A percentile compares a stretch with the other conserved stretches of the same genome.
phyloP scores from a whole-genome alignment of 1,140 invertebrate genomes.

The Heliconius eleuchia region DNA sequence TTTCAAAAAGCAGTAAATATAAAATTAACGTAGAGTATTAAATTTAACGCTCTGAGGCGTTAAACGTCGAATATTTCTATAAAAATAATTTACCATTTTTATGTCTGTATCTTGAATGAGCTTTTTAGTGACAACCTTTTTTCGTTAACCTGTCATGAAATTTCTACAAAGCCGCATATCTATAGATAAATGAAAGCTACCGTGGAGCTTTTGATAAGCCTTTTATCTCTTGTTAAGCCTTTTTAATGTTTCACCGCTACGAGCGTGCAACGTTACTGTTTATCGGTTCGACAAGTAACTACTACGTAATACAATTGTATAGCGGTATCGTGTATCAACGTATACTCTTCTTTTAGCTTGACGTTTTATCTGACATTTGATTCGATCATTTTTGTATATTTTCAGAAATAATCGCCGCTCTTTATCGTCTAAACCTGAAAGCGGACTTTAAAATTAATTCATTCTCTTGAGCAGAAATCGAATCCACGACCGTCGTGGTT shows the following conservation, averaged over 20 bases:
- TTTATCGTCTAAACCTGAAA: no score
- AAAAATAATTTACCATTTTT: not conserved
- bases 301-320: not conserved
- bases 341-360: not conserved
- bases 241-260: slow-evolving; percentile 15
- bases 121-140: not conserved
- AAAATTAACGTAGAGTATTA: not conserved
- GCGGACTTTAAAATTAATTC: no score
- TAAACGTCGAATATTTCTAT: not conserved
- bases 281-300: not conserved
- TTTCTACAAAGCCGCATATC: slow-evolving; percentile 3
- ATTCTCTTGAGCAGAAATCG: no score
- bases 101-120: not conserved
- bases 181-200: slow-evolving; percentile 32
- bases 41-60: not conserved
- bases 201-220: slow-evolving; percentile 49
- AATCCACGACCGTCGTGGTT: no score
- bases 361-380: no score
- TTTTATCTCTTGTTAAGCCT: slow-evolving; percentile 52
- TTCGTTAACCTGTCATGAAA: not conserved
- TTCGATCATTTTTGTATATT: no score
- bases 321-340: not conserved
- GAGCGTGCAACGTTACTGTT: not conserved
- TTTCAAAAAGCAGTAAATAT: not conserved
- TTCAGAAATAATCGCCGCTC: no score